Conservation (phyloP, 2,113 vertebrate genomes). For the Cynopterus brachyotis region DNA sequence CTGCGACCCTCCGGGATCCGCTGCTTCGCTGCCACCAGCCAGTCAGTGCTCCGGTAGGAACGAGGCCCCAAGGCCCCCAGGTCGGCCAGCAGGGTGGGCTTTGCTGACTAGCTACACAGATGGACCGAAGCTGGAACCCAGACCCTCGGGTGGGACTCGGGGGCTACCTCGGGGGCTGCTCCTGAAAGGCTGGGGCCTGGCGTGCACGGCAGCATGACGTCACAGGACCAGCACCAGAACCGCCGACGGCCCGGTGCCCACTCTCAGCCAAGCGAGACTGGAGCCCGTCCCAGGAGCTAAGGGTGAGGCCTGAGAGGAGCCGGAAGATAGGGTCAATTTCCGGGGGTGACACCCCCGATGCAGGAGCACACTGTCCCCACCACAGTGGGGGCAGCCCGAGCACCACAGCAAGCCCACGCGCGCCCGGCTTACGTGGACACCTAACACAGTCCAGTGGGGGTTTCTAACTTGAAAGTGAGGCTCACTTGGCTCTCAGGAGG, state of each 20-base stretch:
- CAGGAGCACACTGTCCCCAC: not conserved
- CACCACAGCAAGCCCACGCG: not conserved
- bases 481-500: not conserved
- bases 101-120: not conserved
- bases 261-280: not conserved
- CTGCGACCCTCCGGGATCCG: not conserved
- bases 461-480: not conserved
- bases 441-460: not conserved
- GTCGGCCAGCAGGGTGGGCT: not conserved
- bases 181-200: not conserved
- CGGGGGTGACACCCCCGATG: not conserved
- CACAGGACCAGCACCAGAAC: not conserved
- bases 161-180: not conserved
- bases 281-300: not conserved
- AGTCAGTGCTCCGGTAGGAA: not conserved
- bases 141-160: not conserved
- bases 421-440: not conserved
- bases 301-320: not conserved
- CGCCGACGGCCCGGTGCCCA: accelerated
- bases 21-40: not conserved
- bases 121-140: not conserved
- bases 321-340: not conserved
- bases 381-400: not conserved
- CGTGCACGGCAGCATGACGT: not conserved
- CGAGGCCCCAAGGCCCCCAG: not conserved